These are phyloP conservation scores for Polyergus mexicanus DNA, from an alignment of 1,140 invertebrate genomes.

Conservation along the genomic window DNA sequence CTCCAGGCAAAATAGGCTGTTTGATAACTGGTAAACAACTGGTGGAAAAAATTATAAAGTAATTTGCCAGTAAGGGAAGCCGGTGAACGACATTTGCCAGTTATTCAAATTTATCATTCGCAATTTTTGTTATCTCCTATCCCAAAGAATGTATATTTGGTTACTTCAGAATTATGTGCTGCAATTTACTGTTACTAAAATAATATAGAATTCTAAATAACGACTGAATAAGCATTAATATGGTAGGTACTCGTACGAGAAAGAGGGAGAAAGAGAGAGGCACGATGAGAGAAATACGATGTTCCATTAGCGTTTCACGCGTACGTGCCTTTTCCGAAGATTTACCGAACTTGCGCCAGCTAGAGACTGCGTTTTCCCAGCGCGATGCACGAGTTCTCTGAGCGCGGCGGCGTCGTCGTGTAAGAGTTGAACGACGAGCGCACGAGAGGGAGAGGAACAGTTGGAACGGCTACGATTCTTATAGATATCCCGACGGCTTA, in stretches of 20 bases:
- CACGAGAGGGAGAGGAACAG: conserved; percentile 65
- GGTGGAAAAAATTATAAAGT: conserved; percentile 70
- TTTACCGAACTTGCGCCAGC: conserved; percentile 17
- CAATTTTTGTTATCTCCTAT: neutral
- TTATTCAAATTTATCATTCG: conserved; percentile 41
- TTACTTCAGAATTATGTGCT: neutral
- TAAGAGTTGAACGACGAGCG: conserved; percentile 42
- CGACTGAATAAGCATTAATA: conserved; percentile 26
- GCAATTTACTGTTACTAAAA: conserved; percentile 26
- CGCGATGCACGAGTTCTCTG: conserved; percentile 21
- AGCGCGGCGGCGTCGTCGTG: neutral
- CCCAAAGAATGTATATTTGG: neutral
- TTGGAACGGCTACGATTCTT: conserved; percentile 73
- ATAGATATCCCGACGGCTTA: conserved; percentile 72
- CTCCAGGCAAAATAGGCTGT: conserved; percentile 72
- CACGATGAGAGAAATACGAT: conserved; percentile 33
- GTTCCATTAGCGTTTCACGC: conserved; percentile 53
- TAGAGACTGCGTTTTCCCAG: conserved; percentile 57
- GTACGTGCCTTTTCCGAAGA: conserved; percentile 66
- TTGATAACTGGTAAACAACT: conserved; percentile 76
- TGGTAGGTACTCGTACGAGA: neutral
- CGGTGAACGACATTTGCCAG: neutral
- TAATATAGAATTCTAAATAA: conserved; percentile 45
- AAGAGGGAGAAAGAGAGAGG: neutral
- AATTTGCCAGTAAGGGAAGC: conserved; percentile 45